phyloP scores from a whole-genome alignment of 2,888 invertebrate genomes.

The Timandra comae region DNA sequence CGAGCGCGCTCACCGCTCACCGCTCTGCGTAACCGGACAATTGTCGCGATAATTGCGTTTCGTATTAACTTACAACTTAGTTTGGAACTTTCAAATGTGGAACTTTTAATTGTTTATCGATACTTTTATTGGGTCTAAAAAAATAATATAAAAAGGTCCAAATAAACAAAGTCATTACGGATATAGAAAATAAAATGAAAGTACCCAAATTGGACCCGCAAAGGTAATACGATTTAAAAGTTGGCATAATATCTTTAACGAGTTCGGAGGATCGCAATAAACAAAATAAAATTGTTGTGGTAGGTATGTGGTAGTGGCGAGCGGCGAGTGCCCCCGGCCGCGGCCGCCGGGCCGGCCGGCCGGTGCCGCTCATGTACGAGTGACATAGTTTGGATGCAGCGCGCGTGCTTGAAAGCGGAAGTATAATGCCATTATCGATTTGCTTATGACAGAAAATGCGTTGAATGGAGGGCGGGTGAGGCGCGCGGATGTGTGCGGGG shows the following conservation, averaged over 20 bases:
- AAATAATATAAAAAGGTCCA: slow-evolving; percentile 6
- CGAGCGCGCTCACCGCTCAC: slow-evolving; percentile 2
- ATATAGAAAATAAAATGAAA: too few species aligned
- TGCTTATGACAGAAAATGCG: slow-evolving; percentile 74
- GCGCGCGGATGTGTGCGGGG: slow-evolving; percentile 24
- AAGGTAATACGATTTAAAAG: slow-evolving; percentile 17
- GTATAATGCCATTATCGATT: slow-evolving; percentile 75
- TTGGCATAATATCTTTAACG: slow-evolving; percentile 18
- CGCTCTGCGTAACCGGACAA: not conserved
- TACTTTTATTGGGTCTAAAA: too few species aligned
- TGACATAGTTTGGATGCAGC: slow-evolving; percentile 63
- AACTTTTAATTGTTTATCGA: not conserved
- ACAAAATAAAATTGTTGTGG: slow-evolving; percentile 13
- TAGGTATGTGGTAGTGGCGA: slow-evolving; percentile 11
- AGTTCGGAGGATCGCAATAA: slow-evolving; percentile 16
- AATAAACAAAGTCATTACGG: slow-evolving; percentile 17
- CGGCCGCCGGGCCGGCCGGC: slow-evolving; percentile 1
- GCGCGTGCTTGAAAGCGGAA: slow-evolving; percentile 70
- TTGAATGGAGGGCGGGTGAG: slow-evolving; percentile 63
- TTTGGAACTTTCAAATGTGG: too few species aligned
- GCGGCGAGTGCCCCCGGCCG: slow-evolving; percentile 3
- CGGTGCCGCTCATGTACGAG: slow-evolving; percentile 19
- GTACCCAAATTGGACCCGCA: slow-evolving; percentile 11
- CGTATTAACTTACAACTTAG: slow-evolving; percentile 14
- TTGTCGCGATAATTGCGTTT: slow-evolving; percentile 15